Evolutionary conservation across 2,113 vertebrate species (phyloP).

Genomic region (Alethe diademata): DNA sequence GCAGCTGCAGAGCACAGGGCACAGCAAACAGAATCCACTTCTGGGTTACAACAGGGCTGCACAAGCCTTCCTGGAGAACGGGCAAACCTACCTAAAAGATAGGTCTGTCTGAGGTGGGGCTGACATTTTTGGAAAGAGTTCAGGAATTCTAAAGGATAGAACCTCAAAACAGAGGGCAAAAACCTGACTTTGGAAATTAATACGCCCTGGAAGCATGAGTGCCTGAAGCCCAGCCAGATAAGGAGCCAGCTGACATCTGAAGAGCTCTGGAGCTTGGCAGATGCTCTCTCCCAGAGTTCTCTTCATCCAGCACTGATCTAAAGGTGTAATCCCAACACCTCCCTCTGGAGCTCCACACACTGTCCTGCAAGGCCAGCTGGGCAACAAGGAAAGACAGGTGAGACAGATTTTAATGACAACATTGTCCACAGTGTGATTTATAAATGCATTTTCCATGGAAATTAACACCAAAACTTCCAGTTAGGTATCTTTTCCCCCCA

Average conservation of each 20-base stretch:
- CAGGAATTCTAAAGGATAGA: conserved; percentile 28
- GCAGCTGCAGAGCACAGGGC: neutral
- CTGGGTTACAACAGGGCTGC: neutral
- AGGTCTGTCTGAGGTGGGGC: neutral
- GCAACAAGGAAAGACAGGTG: neutral
- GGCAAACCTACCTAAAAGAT: neutral
- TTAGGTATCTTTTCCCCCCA: accelerated
- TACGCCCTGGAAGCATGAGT: neutral
- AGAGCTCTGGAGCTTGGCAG: neutral
- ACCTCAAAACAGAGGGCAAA: neutral
- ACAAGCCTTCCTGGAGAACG: neutral
- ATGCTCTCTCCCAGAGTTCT: neutral
- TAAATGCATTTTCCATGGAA: neutral
- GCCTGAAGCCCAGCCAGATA: neutral
- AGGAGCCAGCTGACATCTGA: neutral
- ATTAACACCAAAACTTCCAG: neutral
- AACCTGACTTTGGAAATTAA: neutral
- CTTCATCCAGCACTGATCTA: neutral
- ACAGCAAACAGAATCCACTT: neutral
- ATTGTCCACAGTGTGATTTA: neutral
- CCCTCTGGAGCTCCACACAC: neutral
- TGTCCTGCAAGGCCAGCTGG: neutral
- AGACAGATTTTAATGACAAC: neutral
- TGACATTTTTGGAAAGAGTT: conserved; percentile 21
- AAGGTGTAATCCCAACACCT: neutral